Percentiles rank a stretch among this genome's conserved stretches.
Evolutionary conservation across 1,140 invertebrate genomes (phyloP).

Genomic region (Psix sp.): DNA sequence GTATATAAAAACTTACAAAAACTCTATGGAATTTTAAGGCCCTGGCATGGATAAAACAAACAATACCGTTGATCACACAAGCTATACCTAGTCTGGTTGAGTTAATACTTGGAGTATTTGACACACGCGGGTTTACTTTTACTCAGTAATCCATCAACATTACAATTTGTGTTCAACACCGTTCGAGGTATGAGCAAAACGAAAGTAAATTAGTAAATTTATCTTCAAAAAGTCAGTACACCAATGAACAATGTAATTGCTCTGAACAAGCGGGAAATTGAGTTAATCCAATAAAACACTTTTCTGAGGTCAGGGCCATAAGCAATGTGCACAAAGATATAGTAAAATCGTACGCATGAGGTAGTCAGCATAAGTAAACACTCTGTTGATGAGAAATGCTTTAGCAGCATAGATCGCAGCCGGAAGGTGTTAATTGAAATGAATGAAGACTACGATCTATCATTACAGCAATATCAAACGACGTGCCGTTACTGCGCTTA

Average conservation of each 20-base stretch:
- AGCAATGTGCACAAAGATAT: constrained; percentile 12
- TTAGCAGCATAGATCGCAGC: constrained; percentile 42
- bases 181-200: no score
- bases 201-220: constrained; percentile 28
- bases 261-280: constrained; percentile 38
- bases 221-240: constrained; percentile 18
- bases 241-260: constrained; percentile 37
- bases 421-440: constrained; percentile 61
- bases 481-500: constrained; percentile 26
- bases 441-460: constrained; percentile 53
- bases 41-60: no score
- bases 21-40: no score
- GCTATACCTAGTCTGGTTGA: no score
- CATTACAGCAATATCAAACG: constrained; percentile 43
- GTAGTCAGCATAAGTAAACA: constrained; percentile 55
- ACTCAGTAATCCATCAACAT: no score
- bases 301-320: constrained; percentile 44
- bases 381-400: constrained; percentile 44
- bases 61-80: no score
- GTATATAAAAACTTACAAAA: no score
- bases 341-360: constrained; percentile 37
- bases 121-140: no score
- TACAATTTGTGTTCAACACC: no score
- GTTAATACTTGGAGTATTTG: no score
- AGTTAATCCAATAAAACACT: constrained; percentile 36